Evolutionary conservation across 2,888 invertebrate species (phyloP).

Genomic region (Diarsia brunnea): DNA sequence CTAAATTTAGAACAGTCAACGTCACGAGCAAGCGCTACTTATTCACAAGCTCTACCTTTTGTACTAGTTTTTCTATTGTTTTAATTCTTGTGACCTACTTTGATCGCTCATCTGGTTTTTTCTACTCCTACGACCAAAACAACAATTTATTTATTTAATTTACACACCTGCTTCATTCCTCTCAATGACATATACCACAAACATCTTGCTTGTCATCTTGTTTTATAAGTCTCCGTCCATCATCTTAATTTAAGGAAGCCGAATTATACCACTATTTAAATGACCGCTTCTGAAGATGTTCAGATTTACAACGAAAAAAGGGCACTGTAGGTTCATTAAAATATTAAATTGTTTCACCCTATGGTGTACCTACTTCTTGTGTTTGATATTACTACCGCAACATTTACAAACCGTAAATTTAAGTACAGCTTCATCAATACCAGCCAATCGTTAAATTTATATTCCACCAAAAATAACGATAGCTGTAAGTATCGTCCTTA

Average conservation of each 20-base stretch:
- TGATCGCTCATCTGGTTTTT: conserved; percentile 12
- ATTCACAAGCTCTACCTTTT: conserved; percentile 61
- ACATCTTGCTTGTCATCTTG: not conserved
- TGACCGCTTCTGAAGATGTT: not conserved
- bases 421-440: not conserved
- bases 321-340: not conserved
- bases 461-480: conserved; percentile 7
- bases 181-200: not conserved
- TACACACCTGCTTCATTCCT: not conserved
- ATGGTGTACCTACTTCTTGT: not conserved
- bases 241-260: not conserved
- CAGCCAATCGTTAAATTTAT: not conserved
- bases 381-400: not conserved
- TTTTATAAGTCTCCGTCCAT: not conserved
- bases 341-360: not conserved
- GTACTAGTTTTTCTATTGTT: conserved; percentile 55
- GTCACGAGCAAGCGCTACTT: conserved; percentile 69
- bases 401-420: not conserved
- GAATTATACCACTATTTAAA: too few species aligned
- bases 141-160: not conserved
- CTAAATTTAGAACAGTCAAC: conserved; percentile 76
- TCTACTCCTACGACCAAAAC: not conserved
- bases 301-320: not conserved
- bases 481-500: conserved; percentile 15
- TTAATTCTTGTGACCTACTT: conserved; percentile 46